Percentiles rank a stretch among this genome's conserved stretches.
Conservation (phyloP, 2,113 vertebrate species). For the Symphodus melops region DNA sequence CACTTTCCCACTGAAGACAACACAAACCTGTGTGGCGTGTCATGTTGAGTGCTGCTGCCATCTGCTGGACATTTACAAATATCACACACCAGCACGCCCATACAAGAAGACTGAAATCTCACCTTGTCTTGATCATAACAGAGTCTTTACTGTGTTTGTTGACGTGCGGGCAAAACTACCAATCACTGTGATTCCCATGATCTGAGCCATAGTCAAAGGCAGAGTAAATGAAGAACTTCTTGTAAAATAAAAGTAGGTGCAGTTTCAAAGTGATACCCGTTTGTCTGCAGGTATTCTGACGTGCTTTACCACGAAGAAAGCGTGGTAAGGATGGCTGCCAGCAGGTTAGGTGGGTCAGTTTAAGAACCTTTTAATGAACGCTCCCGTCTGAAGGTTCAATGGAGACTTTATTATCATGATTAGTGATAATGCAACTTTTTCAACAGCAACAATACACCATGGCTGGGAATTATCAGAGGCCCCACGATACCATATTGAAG, state of each 20-base stretch:
- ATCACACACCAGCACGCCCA: background rate
- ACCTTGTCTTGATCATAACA: background rate
- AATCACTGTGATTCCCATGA: background rate
- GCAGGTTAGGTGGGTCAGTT: background rate
- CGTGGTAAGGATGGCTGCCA: background rate
- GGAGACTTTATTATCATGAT: no score
- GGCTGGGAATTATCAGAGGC: no score
- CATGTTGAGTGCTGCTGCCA: slow-evolving; percentile 56
- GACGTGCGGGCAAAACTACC: background rate
- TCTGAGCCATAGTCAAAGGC: background rate
- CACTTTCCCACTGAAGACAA: background rate
- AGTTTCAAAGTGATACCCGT: background rate
- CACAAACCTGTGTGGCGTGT: background rate
- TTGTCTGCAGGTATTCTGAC: background rate
- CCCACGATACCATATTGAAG: no score
- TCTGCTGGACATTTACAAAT: slow-evolving; percentile 58
- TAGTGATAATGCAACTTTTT: no score
- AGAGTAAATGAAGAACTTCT: background rate
- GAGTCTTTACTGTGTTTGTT: background rate
- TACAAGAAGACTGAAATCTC: background rate
- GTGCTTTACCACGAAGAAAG: background rate
- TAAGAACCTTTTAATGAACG: no score
- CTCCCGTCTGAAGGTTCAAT: no score
- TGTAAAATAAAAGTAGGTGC: no score
- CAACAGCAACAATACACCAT: no score